Evolutionary conservation across 1,140 invertebrate genomes (phyloP), one percentile per base, ranked within the genome.

Genomic region (Neodiprion pinetum): DNA sequence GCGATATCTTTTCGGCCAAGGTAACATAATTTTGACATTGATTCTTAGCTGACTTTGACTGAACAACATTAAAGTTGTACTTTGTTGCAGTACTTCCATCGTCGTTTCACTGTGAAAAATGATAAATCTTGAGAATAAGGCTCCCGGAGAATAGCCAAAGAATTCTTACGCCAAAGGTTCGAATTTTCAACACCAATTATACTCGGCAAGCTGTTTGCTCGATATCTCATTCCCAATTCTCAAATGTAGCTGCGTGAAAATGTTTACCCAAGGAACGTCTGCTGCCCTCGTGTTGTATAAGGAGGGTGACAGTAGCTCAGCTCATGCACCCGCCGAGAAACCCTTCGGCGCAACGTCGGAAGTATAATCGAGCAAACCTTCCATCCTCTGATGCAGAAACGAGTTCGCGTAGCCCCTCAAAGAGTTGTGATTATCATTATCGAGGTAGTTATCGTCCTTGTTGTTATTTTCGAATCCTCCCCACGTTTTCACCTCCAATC

Each of bases 341-440:
- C 28, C 28, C 28, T 40, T 40, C 28, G 28, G 28, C 28, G 5
- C 5, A 40, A 40, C 28, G 2, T 40, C 11, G 53, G 53, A 14
- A 61, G 53, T 61, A 17, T 17, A 61, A 40, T 5, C 53, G 53
- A 61, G n/a, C 5, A 61, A 61, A 61, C 8, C 5, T 61, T 61
- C 9, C n/a, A 61, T 61, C n/a, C 53, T 61, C 53, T 17, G 11
- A 61, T 17, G n/a, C 11, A 61, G n/a, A 1, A 40, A 40, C 28
- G 28, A 40, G 28, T 40, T 40, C 28, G 28, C 28, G 28, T 2
- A 12, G 11, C 53, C 53, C 53, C n/a, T 61, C 53, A 61, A 61
- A 61, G 53, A 61, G 53, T 61, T 61, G n/a, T 61, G 53, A 61
- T 61, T 61, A 17, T 61, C 53, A 61, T 61, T 61, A 61, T 61